phyloP scores from a whole-genome alignment of 53 echinoderm and acorn worm genomes.

The Zoroaster sp. region DNA sequence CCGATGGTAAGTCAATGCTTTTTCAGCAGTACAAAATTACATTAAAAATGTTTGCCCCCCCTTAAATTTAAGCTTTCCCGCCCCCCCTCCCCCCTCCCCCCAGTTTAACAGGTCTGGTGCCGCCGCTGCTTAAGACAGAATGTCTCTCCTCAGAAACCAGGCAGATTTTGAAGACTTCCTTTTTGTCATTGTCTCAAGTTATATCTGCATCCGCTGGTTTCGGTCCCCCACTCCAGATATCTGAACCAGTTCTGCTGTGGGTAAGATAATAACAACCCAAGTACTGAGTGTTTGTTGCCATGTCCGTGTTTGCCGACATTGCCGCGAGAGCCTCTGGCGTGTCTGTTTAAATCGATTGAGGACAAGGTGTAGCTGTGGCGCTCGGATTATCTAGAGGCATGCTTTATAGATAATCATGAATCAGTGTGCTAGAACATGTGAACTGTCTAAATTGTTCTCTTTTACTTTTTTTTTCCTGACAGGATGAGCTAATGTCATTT shows the following conservation, averaged over 20 bases:
- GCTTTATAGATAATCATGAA: neutral
- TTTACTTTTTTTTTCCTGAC: too few species aligned
- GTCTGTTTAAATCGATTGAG: neutral
- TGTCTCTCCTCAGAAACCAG: too few species aligned
- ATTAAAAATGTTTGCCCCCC: too few species aligned
- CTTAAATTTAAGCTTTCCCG: too few species aligned
- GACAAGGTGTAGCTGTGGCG: neutral
- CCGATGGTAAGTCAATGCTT: too few species aligned
- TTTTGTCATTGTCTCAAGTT: neutral
- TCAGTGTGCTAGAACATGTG: neutral
- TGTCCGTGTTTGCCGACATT: neutral
- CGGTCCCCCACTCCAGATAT: neutral
- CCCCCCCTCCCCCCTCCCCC: too few species aligned
- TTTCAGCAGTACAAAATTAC: too few species aligned
- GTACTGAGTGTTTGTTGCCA: neutral
- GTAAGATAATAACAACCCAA: neutral
- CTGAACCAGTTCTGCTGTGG: neutral
- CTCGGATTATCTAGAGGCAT: neutral
- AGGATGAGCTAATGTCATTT: too few species aligned
- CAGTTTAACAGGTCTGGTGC: too few species aligned
- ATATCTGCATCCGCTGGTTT: neutral
- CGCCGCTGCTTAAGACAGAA: too few species aligned
- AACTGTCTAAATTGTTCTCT: too few species aligned
- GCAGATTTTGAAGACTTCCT: neutral
- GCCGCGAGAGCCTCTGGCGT: neutral